Percentiles rank a stretch among this genome's conserved stretches.
Evolutionary conservation across 2,888 invertebrate species (phyloP).

Genomic region (Pardosa pseudoannulata): DNA sequence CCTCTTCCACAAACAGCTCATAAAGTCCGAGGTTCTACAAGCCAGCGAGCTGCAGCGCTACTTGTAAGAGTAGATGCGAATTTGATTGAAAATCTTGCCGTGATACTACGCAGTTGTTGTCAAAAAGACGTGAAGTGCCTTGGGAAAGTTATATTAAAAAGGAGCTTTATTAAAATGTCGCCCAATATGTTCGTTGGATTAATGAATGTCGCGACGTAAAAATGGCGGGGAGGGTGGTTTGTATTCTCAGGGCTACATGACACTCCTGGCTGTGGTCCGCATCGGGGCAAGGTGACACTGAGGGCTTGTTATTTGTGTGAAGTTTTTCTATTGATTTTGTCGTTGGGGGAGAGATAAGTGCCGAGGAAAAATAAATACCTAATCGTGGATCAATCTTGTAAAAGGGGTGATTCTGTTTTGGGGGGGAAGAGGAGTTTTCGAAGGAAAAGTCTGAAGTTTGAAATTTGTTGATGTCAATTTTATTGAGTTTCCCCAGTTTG

Average conservation of each 20-base stretch:
- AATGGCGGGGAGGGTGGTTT: background rate
- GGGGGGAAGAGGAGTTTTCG: background rate
- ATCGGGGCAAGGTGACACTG: background rate
- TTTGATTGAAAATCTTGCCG: slow-evolving; percentile 49
- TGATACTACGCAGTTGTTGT: background rate
- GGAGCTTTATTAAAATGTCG: background rate
- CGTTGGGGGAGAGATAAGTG: background rate
- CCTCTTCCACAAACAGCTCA: slow-evolving; percentile 8
- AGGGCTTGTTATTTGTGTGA: background rate
- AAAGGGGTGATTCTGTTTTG: background rate
- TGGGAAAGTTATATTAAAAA: background rate
- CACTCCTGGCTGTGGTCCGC: background rate
- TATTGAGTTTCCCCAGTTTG: background rate
- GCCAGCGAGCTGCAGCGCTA: background rate
- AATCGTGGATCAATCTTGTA: background rate
- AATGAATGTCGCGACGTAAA: background rate
- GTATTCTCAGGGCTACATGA: background rate
- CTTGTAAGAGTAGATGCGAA: slow-evolving; percentile 33
- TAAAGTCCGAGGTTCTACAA: no score
- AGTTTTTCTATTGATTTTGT: background rate
- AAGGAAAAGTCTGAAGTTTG: background rate
- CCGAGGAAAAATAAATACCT: background rate
- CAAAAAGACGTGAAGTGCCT: background rate
- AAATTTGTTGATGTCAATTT: slow-evolving; percentile 9
- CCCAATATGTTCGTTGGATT: background rate